phyloP scores from a whole-genome alignment of 2,113 vertebrate species.

The Erythrocercus mccallii region DNA sequence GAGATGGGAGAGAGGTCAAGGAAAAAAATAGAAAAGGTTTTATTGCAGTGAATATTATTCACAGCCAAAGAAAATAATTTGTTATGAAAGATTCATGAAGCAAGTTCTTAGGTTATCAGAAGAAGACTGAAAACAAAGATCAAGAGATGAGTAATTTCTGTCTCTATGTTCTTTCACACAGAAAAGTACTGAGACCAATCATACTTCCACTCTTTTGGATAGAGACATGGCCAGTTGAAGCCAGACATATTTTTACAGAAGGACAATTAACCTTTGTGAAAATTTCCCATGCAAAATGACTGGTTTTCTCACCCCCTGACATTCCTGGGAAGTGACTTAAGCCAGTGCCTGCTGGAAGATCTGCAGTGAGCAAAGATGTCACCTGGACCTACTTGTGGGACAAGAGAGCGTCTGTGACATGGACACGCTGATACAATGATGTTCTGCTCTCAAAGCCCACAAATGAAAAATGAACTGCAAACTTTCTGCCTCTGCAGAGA shows the following conservation, averaged over 20 bases:
- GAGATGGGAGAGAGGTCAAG: not conserved
- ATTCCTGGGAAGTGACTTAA: not conserved
- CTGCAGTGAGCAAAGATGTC: not conserved
- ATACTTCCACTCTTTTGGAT: not conserved
- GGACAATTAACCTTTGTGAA: not conserved
- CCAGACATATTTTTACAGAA: not conserved
- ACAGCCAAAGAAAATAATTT: constrained; percentile 40
- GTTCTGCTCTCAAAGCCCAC: not conserved
- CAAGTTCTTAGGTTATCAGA: constrained; percentile 45
- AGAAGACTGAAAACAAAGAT: not conserved
- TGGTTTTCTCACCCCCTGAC: not conserved
- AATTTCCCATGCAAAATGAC: not conserved
- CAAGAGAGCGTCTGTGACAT: not conserved
- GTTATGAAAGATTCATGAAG: constrained; percentile 24
- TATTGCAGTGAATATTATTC: not conserved
- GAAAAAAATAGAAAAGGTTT: not conserved
- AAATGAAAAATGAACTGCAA: not conserved
- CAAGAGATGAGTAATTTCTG: not conserved
- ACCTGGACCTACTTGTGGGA: not conserved
- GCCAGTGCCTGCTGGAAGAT: not conserved
- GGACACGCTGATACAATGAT: fast-evolving
- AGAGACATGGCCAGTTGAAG: not conserved
- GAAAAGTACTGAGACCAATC: not conserved
- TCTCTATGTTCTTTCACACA: not conserved
- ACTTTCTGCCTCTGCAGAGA: not conserved